Percentiles rank a stretch among this genome's conserved stretches.
phyloP scores from a whole-genome alignment of 2,888 invertebrate species.

The Spodoptera picta region DNA sequence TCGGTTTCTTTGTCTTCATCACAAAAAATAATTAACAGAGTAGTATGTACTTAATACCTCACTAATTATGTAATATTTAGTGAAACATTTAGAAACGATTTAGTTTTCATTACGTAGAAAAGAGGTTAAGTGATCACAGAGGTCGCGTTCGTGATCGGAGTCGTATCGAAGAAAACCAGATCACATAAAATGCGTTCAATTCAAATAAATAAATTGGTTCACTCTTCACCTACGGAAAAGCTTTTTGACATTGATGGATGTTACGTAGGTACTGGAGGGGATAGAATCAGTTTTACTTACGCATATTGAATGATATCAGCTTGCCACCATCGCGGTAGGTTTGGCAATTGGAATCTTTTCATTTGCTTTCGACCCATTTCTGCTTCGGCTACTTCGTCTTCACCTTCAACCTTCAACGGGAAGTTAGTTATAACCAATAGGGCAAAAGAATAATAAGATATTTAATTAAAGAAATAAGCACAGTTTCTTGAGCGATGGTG shows the following conservation, averaged over 20 bases:
- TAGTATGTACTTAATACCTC: conserved; percentile 13
- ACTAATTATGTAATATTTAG: conserved; percentile 27
- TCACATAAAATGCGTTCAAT: conserved; percentile 17
- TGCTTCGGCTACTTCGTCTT: conserved; percentile 78
- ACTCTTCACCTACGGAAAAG: conserved; percentile 37
- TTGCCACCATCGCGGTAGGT: conserved; percentile 85
- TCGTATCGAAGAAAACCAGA: conserved; percentile 31
- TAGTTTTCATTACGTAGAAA: conserved; percentile 38
- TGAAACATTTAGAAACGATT: conserved; percentile 43
- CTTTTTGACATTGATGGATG: conserved; percentile 49
- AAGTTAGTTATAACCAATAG: background rate
- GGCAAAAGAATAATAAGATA: no score
- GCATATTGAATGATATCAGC: conserved; percentile 85
- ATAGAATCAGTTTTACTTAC: conserved; percentile 66
- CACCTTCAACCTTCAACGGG: conserved; percentile 76
- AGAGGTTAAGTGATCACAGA: conserved; percentile 32
- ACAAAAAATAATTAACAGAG: conserved; percentile 19
- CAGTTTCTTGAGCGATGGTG: no score
- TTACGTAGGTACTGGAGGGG: conserved; percentile 7
- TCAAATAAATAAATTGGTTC: conserved; percentile 36
- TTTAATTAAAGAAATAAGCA: no score
- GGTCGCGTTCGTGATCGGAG: conserved; percentile 27
- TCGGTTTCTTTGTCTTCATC: background rate
- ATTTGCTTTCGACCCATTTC: conserved; percentile 80
- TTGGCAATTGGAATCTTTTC: conserved; percentile 81